Evolutionary conservation across 1,140 invertebrate genomes (phyloP).

Genomic region (Drosophila funebris): DNA sequence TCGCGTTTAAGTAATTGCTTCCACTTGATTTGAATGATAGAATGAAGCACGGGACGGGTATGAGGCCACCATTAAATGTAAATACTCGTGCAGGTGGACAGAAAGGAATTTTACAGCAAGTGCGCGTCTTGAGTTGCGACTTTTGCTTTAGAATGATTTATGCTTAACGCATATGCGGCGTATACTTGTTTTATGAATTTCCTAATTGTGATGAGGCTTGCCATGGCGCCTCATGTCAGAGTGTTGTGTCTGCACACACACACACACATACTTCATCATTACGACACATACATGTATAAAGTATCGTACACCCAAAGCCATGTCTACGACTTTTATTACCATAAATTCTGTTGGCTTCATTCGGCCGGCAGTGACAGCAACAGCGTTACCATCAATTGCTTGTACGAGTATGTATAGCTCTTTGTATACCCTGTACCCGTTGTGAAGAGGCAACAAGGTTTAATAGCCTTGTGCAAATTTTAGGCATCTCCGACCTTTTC

Average conservation of each 20-base stretch:
- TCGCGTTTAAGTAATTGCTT: constrained; percentile 46
- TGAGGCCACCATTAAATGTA: constrained; percentile 15
- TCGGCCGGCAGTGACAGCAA: constrained; percentile 21
- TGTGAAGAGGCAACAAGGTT: too few species aligned
- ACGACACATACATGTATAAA: not conserved
- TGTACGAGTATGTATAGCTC: not conserved
- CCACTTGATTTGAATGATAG: not conserved
- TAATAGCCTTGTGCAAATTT: too few species aligned
- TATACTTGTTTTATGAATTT: constrained; percentile 69
- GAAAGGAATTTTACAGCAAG: constrained; percentile 16
- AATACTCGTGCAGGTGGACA: constrained; percentile 27
- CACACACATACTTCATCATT: constrained; percentile 37
- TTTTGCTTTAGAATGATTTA: constrained; percentile 64
- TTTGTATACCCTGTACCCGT: too few species aligned
- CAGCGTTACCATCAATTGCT: constrained; percentile 24
- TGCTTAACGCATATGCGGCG: constrained; percentile 49
- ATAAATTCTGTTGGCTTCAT: constrained; percentile 62
- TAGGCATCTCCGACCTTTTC: too few species aligned
- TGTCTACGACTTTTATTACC: constrained; percentile 72
- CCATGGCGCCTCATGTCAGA: constrained; percentile 53
- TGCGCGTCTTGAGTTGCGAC: not conserved
- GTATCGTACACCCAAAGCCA: constrained; percentile 12
- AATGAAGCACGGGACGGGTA: not conserved
- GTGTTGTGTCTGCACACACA: constrained; percentile 42
- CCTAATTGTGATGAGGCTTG: constrained; percentile 48